Conservation (phyloP, 2,113 vertebrate species). For the Nyctibius bracteatus region DNA sequence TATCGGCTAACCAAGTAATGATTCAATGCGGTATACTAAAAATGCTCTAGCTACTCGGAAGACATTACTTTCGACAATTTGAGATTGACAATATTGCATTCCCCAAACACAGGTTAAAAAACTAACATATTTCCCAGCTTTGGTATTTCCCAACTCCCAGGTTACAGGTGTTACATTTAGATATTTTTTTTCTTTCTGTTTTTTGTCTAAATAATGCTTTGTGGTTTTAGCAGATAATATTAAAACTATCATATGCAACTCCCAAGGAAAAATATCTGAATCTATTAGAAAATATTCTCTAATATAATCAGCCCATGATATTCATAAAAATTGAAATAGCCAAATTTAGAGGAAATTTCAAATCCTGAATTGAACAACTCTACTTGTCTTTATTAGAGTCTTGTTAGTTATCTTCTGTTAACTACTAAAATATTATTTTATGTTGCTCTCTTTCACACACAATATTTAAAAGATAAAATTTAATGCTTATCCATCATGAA, state of each 20-base stretch:
- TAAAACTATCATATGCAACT: background rate
- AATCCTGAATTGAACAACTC: background rate
- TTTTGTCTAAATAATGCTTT: background rate
- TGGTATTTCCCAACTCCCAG: background rate
- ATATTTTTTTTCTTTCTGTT: background rate
- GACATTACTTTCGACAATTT: background rate
- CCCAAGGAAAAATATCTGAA: background rate
- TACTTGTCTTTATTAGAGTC: background rate
- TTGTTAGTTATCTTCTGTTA: background rate
- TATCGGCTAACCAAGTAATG: background rate
- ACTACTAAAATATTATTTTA: background rate
- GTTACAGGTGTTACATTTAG: background rate
- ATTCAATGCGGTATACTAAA: background rate
- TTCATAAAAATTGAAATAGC: background rate
- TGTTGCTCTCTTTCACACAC: fast-evolving
- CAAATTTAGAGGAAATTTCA: background rate
- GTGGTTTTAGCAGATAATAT: background rate
- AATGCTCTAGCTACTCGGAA: background rate
- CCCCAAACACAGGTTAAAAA: background rate
- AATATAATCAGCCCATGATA: background rate
- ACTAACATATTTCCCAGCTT: background rate
- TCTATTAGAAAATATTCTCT: background rate
- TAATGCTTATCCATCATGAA: background rate
- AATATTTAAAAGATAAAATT: background rate
- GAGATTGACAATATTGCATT: background rate